phyloP scores from a whole-genome alignment of 2,888 invertebrate species.

The Apamea sordens region DNA sequence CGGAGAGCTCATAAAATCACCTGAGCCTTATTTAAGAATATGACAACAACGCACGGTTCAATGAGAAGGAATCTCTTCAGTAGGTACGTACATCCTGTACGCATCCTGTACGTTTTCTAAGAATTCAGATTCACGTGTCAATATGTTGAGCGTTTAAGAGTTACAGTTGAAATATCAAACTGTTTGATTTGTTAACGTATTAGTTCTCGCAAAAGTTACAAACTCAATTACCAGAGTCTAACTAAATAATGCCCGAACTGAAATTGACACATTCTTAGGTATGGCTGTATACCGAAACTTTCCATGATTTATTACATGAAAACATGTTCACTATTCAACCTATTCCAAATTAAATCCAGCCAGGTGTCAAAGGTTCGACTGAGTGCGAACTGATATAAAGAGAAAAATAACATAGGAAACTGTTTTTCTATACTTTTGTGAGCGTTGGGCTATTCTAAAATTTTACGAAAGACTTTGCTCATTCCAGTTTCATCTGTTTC shows the following conservation, averaged over 20 bases:
- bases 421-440: slow-evolving; percentile 12
- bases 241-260: background rate
- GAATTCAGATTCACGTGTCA: too few relatives aligned
- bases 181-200: background rate
- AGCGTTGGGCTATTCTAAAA: background rate
- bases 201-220: too few relatives aligned
- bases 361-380: slow-evolving; percentile 25
- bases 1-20: too few relatives aligned
- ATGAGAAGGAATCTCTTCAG: too few relatives aligned
- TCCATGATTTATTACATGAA: slow-evolving; percentile 12
- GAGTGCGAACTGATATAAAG: slow-evolving; percentile 3
- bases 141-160: too few relatives aligned
- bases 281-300: background rate
- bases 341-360: slow-evolving; percentile 11
- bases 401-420: slow-evolving; percentile 4
- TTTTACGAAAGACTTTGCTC: background rate
- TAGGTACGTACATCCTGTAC: too few relatives aligned
- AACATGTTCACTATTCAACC: slow-evolving; percentile 9
- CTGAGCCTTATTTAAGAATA: too few relatives aligned
- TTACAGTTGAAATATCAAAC: too few relatives aligned
- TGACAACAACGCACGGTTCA: too few relatives aligned
- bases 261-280: background rate
- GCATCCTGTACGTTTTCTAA: too few relatives aligned
- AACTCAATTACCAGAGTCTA: too few relatives aligned
- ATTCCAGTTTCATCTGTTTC: background rate